Base-by-base conservation (phyloP, 1,140 invertebrate species). In the Mya arenaria region DNA sequence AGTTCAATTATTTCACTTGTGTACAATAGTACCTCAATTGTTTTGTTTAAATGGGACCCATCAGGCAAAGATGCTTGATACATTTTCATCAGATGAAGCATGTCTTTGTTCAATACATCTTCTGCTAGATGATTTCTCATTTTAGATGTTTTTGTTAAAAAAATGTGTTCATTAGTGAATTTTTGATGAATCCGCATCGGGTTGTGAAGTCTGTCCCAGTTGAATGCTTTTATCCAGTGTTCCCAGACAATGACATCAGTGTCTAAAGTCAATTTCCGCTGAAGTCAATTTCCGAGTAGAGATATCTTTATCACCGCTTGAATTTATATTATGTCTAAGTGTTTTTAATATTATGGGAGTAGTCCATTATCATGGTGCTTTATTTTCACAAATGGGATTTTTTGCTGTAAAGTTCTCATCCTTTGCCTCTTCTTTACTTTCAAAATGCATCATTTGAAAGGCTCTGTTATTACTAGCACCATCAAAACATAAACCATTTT, bases 71-170 rank as follows among this genome's bases (percentile, higher is more conserved):
- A 48, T 10, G 4, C 15, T 25, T 71, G 3, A 23, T 66, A 4
- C 41, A n/a, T 66, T 66, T 66, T 5, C 60, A 63, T 63, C 6
- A 63, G 25, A n/a, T 63, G 41, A 15, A 37, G 23, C 63, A 48
- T 48, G 44, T 48, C 44, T 15, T n/a, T 48, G 44, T 48, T 48
- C n/a, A n/a, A n/a, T 1, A 86, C 73, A 30, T 84, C 73, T 41
- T 84, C 82, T 0, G 85, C 85, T 17, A 85, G 34, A 17, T 74
- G 55, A 52, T 86, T 86, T 48, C 73, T 63, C 85, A 84, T 84
- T 52, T 81, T 84, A 10, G 56, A 52, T 23, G 48, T 52, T 32
- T 52, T 73, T 1, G 25, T 79, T 30, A 79, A 56, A n/a, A 39
- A 39, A 17, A 86, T 69, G 68, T 84, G 83, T 1, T 82, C 79